Evolutionary conservation across 2,113 vertebrate species (phyloP).

Genomic region (Neolamprologus variostigma): DNA sequence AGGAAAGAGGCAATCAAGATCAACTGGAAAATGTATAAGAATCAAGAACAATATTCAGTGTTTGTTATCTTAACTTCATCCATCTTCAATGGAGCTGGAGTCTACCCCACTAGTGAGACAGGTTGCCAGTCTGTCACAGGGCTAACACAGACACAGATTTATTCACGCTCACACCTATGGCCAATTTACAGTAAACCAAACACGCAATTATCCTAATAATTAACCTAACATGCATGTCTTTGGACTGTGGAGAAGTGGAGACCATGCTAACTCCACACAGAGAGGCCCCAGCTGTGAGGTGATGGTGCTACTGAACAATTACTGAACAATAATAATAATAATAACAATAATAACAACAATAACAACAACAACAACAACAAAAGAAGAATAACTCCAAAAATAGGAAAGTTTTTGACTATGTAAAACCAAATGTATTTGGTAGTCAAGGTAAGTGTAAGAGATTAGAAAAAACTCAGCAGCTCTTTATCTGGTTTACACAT

Average conservation of each 20-base stretch:
- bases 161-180: neutral
- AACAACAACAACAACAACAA: fast-evolving
- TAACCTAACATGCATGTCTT: neutral
- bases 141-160: neutral
- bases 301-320: neutral
- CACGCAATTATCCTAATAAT: neutral
- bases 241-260: neutral
- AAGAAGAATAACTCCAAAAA: neutral
- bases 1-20: neutral
- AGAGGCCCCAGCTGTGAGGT: neutral
- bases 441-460: neutral
- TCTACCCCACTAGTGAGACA: neutral
- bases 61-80: neutral
- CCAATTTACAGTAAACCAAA: neutral
- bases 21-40: neutral
- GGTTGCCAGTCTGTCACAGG: neutral
- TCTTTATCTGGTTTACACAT: neutral
- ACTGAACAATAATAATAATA: fast-evolving
- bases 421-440: neutral
- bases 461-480: neutral
- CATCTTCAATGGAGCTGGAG: neutral
- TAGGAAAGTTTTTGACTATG: neutral
- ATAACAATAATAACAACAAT: fast-evolving
- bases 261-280: neutral
- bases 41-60: neutral